These are phyloP conservation scores for Lycaon pictus DNA, from an alignment of 2,113 vertebrate species.

Conservation along the genomic window DNA sequence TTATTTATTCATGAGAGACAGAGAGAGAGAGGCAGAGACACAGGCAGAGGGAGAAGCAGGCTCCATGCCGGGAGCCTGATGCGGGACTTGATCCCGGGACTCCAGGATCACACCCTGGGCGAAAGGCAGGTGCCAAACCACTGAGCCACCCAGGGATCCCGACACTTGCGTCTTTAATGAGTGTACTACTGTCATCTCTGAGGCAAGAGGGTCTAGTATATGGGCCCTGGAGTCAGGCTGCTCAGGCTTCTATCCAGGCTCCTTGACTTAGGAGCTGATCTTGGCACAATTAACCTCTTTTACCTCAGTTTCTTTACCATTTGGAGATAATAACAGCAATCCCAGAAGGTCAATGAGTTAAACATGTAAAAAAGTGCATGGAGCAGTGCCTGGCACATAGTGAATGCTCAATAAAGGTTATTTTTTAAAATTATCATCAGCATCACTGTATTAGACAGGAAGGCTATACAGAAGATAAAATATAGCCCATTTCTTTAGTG, in stretches of 20 bases:
- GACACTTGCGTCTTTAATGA: not conserved
- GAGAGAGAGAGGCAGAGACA: too few species aligned
- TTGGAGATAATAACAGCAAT: not conserved
- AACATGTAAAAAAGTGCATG: not conserved
- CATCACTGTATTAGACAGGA: not conserved
- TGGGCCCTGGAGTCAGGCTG: not conserved
- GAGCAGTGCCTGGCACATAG: not conserved
- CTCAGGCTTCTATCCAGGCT: not conserved
- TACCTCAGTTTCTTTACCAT: slow-evolving; percentile 26
- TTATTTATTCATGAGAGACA: too few species aligned
- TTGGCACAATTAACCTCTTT: not conserved
- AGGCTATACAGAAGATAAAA: slow-evolving; percentile 31
- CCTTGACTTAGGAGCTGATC: not conserved
- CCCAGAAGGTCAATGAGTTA: not conserved
- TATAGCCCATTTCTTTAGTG: slow-evolving; percentile 23
- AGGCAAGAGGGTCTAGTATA: not conserved
- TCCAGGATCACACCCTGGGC: too few species aligned
- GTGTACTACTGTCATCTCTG: not conserved
- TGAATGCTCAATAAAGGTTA: slow-evolving; percentile 9
- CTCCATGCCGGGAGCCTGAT: too few species aligned
- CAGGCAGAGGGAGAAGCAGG: too few species aligned
- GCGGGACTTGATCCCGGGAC: too few species aligned
- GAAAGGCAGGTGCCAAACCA: too few species aligned
- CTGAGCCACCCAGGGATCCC: too few species aligned
- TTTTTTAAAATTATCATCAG: not conserved